Evolutionary conservation across 2,888 invertebrate genomes (phyloP).

Genomic region (Periphyllus acericola): DNA sequence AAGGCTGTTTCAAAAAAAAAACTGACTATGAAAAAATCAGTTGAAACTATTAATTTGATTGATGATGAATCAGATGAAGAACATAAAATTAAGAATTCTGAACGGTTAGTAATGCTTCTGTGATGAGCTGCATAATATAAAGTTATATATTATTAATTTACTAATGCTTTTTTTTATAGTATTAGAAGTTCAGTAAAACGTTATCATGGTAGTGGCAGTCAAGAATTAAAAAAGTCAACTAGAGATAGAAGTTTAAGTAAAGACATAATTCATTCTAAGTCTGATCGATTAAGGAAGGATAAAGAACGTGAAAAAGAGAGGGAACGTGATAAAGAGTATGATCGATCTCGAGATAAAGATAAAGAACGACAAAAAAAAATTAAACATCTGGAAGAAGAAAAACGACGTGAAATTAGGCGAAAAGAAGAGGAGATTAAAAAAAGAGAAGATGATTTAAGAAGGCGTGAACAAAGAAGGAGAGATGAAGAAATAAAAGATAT

Average conservation of each 20-base stretch:
- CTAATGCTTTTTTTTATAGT: constrained; percentile 7
- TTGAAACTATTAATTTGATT: constrained; percentile 65
- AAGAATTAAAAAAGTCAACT: constrained; percentile 45
- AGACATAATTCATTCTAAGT: constrained; percentile 34
- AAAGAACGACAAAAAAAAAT: constrained; percentile 60
- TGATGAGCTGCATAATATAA: background rate
- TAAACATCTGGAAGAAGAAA: constrained; percentile 56
- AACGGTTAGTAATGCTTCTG: background rate
- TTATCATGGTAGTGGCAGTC: background rate
- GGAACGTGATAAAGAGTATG: constrained; percentile 61
- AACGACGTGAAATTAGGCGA: constrained; percentile 52
- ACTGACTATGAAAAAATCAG: constrained; percentile 63
- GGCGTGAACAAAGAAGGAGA: constrained; percentile 64
- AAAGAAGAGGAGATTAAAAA: constrained; percentile 61
- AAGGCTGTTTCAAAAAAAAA: constrained; percentile 54
- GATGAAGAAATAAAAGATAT: constrained; percentile 68
- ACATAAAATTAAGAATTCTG: constrained; percentile 40
- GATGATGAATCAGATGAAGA: constrained; percentile 65
- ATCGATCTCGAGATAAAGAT: constrained; percentile 58
- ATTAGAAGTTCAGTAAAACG: constrained; percentile 40
- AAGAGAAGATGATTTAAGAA: constrained; percentile 59
- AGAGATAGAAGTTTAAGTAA: constrained; percentile 40
- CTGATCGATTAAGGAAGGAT: constrained; percentile 47
- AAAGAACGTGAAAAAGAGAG: constrained; percentile 59
- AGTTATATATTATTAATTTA: background rate